These are phyloP conservation scores for Coenonympha arcania DNA, from an alignment of 2,888 invertebrate species.

Conservation along the genomic window DNA sequence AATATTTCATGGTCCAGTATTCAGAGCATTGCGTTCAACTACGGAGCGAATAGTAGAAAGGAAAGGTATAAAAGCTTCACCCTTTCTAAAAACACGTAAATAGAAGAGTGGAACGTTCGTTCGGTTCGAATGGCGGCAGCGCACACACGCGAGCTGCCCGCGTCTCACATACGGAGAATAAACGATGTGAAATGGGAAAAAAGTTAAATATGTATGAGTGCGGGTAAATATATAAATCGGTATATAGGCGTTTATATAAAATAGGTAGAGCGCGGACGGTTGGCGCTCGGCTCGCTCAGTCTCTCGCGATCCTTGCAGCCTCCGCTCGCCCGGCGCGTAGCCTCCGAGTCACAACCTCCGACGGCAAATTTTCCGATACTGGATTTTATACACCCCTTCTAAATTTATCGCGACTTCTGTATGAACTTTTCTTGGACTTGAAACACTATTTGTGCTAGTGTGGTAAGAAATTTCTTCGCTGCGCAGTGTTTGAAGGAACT, in stretches of 20 bases:
- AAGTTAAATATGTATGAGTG: constrained; percentile 75
- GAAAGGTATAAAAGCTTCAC: constrained; percentile 72
- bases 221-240: constrained; percentile 74
- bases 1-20: constrained; percentile 62
- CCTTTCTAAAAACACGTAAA: constrained; percentile 73
- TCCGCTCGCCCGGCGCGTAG: constrained; percentile 29
- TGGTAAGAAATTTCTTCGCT: constrained; percentile 12
- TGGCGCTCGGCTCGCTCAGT: constrained; percentile 58
- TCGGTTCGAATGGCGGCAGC: constrained; percentile 51
- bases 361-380: constrained; percentile 13
- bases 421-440: constrained; percentile 15
- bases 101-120: constrained; percentile 52
- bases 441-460: constrained; percentile 16
- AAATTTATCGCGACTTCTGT: not conserved
- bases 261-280: constrained; percentile 55
- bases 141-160: constrained; percentile 50
- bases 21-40: constrained; percentile 59
- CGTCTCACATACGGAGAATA: constrained; percentile 65
- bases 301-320: constrained; percentile 49
- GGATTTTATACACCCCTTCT: constrained; percentile 4
- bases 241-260: constrained; percentile 70
- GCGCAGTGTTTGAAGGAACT: constrained; percentile 25
- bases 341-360: constrained; percentile 27
- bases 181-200: constrained; percentile 73
- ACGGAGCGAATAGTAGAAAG: constrained; percentile 65